These are phyloP conservation scores for Melieria picta DNA, from an alignment of 2,888 invertebrate genomes.

Conservation along the genomic window DNA sequence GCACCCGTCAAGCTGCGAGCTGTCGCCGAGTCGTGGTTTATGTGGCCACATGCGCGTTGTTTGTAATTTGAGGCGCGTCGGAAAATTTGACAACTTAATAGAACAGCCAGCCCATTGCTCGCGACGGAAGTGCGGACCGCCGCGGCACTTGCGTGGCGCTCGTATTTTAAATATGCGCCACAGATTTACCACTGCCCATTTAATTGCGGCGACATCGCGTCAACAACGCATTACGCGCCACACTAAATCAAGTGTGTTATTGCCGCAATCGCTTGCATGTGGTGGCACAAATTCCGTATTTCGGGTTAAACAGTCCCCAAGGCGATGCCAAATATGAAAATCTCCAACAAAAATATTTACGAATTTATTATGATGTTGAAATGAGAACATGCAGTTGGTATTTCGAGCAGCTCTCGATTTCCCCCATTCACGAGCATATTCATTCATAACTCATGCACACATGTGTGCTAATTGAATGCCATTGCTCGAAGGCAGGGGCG, in stretches of 20 bases:
- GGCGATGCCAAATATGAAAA: slow-evolving; percentile 35
- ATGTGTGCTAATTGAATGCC: slow-evolving; percentile 25
- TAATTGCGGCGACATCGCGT: slow-evolving; percentile 29
- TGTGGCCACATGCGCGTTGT: no score
- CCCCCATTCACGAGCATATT: no score
- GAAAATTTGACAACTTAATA: no score
- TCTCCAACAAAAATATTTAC: slow-evolving; percentile 45
- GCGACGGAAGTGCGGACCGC: no score
- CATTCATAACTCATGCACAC: background rate
- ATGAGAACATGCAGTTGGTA: slow-evolving; percentile 52
- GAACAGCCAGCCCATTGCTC: no score
- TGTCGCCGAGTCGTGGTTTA: no score
- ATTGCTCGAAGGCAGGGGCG: slow-evolving; percentile 26
- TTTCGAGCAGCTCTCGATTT: slow-evolving; percentile 3
- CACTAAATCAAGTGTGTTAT: slow-evolving; percentile 61
- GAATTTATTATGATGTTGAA: slow-evolving; percentile 60
- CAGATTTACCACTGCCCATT: slow-evolving; percentile 44
- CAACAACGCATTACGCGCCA: no score
- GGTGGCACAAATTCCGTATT: slow-evolving; percentile 45
- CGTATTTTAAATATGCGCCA: slow-evolving; percentile 45
- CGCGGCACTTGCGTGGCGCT: background rate
- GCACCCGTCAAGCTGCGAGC: no score
- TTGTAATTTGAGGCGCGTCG: no score
- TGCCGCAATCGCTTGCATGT: slow-evolving; percentile 60
- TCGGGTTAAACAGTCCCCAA: slow-evolving; percentile 3